Evolutionary conservation across 2,113 vertebrate species (phyloP), one percentile per base, ranked within the genome.

Genomic region (Myodes glareolus): DNA sequence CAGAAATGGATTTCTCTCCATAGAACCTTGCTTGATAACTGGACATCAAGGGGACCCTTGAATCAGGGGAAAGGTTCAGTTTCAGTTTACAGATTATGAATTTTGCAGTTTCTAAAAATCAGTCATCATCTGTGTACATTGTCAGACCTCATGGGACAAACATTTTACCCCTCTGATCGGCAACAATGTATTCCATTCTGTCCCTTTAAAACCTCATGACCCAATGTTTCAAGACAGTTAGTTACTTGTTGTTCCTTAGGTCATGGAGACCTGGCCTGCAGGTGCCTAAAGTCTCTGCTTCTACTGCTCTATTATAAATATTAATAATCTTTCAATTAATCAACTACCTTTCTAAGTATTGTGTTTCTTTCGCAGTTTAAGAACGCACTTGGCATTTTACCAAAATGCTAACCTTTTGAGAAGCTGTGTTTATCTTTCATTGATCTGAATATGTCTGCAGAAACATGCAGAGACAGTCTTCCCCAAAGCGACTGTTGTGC

Each of bases 251-350:
- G 50, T 82, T 96, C 78, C 85, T 68, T 31, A 94, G 67, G 50
- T 73, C 21, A 17, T 2, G 25, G 77, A 94, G 67, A 94, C 21
- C 29, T 80, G 52, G 78, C 84, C 58, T 67, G 14, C 1, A 12
- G 65, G 33, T 92, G 91, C 25, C 3, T 76, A 55, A 42, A 94
- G 52, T 36, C 21, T 85, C 80, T 67, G 45, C 39, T 94, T 97
- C 91, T 81, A 90, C 13, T 33, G 75, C 17, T 94, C 72, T 25
- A 17, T 85, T 78, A 80, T 92, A 97, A 94, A 96, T 94, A 94
- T 90, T 96, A 97, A 94, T 96, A 98, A 97, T 96, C 91, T 93
- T 96, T 85, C 86, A 90, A 45, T 97, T 91, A 96, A 47, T 96
- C 77, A 97, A 92, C 82, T 81, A 94, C 21, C 55, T 97, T 95